phyloP scores from a whole-genome alignment of 53 echinoderm and acorn worm genomes.

The Echinarachnius parma region DNA sequence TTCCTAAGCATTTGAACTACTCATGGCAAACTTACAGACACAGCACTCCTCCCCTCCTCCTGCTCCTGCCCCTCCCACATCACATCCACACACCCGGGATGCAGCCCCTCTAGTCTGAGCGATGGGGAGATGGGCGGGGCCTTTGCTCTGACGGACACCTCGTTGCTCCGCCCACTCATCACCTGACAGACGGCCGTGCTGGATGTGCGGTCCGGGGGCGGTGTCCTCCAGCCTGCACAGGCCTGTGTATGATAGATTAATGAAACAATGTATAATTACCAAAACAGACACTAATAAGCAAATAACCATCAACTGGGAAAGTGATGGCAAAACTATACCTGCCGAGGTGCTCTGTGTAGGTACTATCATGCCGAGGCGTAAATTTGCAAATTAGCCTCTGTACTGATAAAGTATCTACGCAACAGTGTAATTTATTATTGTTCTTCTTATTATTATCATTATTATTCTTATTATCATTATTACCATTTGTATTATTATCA shows the following conservation, averaged over 20 bases:
- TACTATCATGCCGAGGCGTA: too few species aligned
- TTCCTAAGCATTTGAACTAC: background rate
- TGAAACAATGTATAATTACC: too few species aligned
- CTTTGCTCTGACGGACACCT: slow-evolving; percentile 22
- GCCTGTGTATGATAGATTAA: slow-evolving; percentile 57
- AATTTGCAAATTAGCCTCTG: too few species aligned
- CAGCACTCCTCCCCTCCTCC: slow-evolving; percentile 27
- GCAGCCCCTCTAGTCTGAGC: slow-evolving; percentile 56
- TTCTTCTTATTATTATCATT: too few species aligned
- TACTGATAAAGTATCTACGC: too few species aligned
- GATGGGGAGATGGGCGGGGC: slow-evolving; percentile 20
- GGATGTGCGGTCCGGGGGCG: background rate
- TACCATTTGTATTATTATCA: too few species aligned
- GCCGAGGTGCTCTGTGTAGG: too few species aligned
- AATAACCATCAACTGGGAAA: too few species aligned
- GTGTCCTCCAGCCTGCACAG: slow-evolving; percentile 48
- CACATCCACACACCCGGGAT: slow-evolving; percentile 59
- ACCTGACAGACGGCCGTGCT: slow-evolving; percentile 12
- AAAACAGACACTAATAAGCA: too few species aligned
- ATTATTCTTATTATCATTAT: too few species aligned
- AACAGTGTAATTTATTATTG: too few species aligned
- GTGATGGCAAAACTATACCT: too few species aligned
- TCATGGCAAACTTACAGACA: background rate
- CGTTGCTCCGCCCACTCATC: slow-evolving; percentile 23
- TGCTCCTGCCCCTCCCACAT: slow-evolving; percentile 57